These are phyloP conservation scores for Mesaphorura yosii DNA, from an alignment of 1,140 invertebrate genomes.

Conservation along the genomic window DNA sequence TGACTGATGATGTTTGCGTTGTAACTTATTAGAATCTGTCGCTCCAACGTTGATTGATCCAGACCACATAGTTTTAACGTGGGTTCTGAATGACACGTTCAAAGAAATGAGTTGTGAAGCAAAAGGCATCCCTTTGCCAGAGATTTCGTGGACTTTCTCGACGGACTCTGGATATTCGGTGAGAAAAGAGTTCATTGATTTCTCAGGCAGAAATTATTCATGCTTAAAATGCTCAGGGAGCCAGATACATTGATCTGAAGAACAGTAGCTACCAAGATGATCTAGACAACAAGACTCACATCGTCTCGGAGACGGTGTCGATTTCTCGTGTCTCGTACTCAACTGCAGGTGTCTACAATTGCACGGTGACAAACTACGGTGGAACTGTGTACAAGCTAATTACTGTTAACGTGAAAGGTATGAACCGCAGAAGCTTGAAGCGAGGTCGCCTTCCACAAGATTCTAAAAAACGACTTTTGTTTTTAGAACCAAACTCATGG, in stretches of 20 bases:
- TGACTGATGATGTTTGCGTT: neutral
- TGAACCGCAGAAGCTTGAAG: neutral
- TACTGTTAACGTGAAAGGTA: neutral
- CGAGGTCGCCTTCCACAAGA: neutral
- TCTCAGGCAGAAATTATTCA: neutral
- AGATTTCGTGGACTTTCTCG: neutral
- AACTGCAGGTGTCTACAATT: slow-evolving; percentile 1
- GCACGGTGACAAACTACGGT: neutral
- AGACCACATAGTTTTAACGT: neutral
- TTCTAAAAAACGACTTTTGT: neutral
- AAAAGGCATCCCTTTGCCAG: neutral
- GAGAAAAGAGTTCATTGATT: neutral
- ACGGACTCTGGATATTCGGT: neutral
- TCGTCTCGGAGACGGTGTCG: neutral
- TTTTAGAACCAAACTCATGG: slow-evolving; percentile 6
- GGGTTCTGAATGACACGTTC: slow-evolving; percentile 5
- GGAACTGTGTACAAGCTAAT: neutral
- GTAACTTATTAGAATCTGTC: neutral
- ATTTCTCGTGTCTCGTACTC: neutral
- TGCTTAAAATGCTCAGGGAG: neutral
- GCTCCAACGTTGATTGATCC: neutral
- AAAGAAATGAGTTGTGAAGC: neutral
- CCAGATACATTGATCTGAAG: neutral
- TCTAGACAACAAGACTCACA: neutral
- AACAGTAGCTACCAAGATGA: neutral